Evolutionary conservation across 2,888 invertebrate genomes (phyloP), one percentile per base, ranked within the genome.

Genomic region (Drosophila putrida): DNA sequence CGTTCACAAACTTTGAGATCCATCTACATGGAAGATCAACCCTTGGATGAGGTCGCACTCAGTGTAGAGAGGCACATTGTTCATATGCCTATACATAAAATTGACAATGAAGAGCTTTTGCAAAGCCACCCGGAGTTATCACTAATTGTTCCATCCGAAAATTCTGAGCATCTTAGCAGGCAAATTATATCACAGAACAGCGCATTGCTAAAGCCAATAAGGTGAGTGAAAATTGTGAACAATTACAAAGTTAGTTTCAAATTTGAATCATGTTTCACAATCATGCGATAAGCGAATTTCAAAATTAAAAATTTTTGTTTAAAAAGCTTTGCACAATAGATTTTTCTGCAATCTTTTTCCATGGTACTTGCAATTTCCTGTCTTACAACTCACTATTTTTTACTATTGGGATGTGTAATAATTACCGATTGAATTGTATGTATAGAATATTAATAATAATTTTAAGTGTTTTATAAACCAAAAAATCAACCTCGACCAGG

Each of bases 121-220:
- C 28, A 20, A 6, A 41, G 25, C 27, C 58, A 20, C 13, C 11
- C 51, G 6, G 72, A 71, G 11, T 4, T 43, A 0, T 10, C 46
- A 39, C 20, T 57, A 25, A 53, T 38, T 13, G 38, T 36, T 9
- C 13, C 54, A n/a, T 10, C 28, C n/a, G 6, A 28, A 20, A 47
- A 28, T 39, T 25, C 27, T 27, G 67, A 67, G 2, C 20, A 20
- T 13, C 53, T 47, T n/a, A 36, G 13, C 10, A 67, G 60, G 15
- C 41, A 43, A 44, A 35, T 13, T n/a, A 43, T 39, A n/a, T 13
- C 44, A 6, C 57, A 72, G n/a, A 51, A 58, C 20, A 28, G 15
- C 4, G n/a, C 41, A n/a, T 36, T 67, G 10, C 27, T 44, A 0
- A 71, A 61, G n/a, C 43, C 57, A 4, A 9, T 44, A 9, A 66